Conservation (phyloP, 1,140 invertebrate genomes). For the Drosophila mojavensis region DNA sequence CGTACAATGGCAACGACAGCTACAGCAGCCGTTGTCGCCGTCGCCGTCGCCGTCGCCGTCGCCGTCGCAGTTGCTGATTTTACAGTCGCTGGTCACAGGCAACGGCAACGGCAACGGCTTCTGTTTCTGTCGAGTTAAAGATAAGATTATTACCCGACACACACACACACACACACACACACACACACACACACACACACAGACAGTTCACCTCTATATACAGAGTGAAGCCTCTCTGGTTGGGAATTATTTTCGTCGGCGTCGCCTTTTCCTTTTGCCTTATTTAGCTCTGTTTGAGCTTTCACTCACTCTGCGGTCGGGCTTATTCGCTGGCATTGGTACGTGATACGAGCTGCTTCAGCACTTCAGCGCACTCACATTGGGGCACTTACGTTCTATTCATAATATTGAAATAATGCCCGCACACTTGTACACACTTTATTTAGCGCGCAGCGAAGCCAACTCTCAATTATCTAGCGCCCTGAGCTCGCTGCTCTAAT, state of each 20-base stretch:
- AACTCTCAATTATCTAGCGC: not conserved
- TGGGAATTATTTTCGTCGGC: constrained; percentile 71
- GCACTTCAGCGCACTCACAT: constrained; percentile 30
- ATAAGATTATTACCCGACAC: constrained; percentile 74
- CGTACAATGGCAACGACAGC: constrained; percentile 51
- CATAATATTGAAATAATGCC: constrained; percentile 52
- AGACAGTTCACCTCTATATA: constrained; percentile 7
- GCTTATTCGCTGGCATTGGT: constrained; percentile 46
- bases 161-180: constrained; percentile 22
- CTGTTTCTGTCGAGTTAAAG: constrained; percentile 80
- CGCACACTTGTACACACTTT: constrained; percentile 28
- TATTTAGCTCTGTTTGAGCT: constrained; percentile 25
- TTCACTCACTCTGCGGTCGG: constrained; percentile 54
- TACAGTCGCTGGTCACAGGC: constrained; percentile 66
- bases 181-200: not conserved
- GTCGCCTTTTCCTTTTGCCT: constrained; percentile 19
- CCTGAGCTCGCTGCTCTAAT: not conserved
- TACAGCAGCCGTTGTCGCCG: constrained; percentile 34
- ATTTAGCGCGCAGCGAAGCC: not conserved
- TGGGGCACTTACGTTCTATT: constrained; percentile 51
- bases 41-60: constrained; percentile 9
- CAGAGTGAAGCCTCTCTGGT: not conserved
- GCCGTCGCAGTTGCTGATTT: constrained; percentile 52
- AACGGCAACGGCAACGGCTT: constrained; percentile 61
- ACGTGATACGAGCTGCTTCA: constrained; percentile 25